Evolutionary conservation across 2,113 vertebrate genomes (phyloP), one percentile per base, ranked within the genome.

Genomic region (Oenanthe oenanthe): DNA sequence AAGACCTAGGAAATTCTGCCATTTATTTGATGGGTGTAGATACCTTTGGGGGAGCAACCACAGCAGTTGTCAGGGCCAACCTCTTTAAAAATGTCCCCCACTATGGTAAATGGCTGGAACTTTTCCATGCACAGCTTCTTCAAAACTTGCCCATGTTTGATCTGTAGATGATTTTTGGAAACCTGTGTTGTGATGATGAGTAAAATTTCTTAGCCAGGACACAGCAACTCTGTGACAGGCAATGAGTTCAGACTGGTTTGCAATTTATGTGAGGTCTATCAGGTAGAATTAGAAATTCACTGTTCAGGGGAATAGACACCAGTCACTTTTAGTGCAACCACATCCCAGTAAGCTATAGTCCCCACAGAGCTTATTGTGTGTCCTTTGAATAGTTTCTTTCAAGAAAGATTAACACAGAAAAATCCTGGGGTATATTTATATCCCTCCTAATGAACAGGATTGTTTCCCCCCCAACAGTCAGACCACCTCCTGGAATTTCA

Each of bases 221-320:
- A 38, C 14, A 56, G 28, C 29, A 60, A 40, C 18, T 71, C 13
- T 65, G 34, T 56, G 65, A 47, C 8, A 63, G 36, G 5, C 43
- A 85, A 10, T 20, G 34, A 74, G 4, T 43, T 87, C 2, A 3
- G 38, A 22, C 40, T 63, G 21, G 8, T 72, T 67, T 71, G 7
- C 40, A 21, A 12, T 28, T 28, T 56, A 3, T 2, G 8, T 2
- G 2, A 76, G 10, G 8, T 6, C 12, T 79, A 1, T 6, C 10
- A 32, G 15, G 10, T 17, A 50, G 34, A 74, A 58, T 26, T 57
- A 54, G 17, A n/a, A 89, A 67, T 50, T 66, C 16, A 24, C 9
- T 32, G 6, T 45, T 34, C 16, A 79, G 48, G 6, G 32, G 14
- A 65, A 75, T 40, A 31, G 36, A 7, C 28, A 29, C 8, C 0